phyloP scores from a whole-genome alignment of 1,140 invertebrate genomes.

The Achroia grisella region DNA sequence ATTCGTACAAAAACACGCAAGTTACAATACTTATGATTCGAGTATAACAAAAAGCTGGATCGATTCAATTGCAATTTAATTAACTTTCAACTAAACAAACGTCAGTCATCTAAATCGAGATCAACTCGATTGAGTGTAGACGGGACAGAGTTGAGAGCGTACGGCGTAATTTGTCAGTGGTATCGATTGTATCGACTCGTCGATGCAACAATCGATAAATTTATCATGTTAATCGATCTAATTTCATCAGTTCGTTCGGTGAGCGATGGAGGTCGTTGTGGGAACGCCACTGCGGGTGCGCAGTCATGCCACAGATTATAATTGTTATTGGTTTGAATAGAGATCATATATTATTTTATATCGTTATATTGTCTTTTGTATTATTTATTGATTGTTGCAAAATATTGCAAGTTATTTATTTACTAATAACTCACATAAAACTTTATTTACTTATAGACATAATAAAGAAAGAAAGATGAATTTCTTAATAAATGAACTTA shows the following conservation, averaged over 20 bases:
- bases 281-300: conserved; percentile 59
- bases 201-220: conserved; percentile 34
- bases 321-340: too few species aligned
- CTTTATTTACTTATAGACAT: too few species aligned
- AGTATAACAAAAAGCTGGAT: neutral
- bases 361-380: too few species aligned
- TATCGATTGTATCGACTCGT: conserved; percentile 26
- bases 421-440: too few species aligned
- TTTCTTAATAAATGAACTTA: too few species aligned
- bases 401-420: too few species aligned
- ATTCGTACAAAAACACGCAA: too few species aligned
- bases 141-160: conserved; percentile 15
- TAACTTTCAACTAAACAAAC: conserved; percentile 1
- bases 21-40: too few species aligned
- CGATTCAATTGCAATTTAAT: conserved; percentile 2
- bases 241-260: conserved; percentile 51
- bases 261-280: conserved; percentile 54
- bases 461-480: too few species aligned
- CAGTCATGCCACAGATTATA: conserved; percentile 46
- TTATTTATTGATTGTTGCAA: too few species aligned
- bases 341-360: too few species aligned
- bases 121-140: conserved; percentile 17
- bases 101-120: conserved; percentile 10
- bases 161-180: conserved; percentile 48
- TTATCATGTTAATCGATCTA: conserved; percentile 53